Conservation (phyloP, 2,113 vertebrate genomes). For the Brienomyrus brachyistius region DNA sequence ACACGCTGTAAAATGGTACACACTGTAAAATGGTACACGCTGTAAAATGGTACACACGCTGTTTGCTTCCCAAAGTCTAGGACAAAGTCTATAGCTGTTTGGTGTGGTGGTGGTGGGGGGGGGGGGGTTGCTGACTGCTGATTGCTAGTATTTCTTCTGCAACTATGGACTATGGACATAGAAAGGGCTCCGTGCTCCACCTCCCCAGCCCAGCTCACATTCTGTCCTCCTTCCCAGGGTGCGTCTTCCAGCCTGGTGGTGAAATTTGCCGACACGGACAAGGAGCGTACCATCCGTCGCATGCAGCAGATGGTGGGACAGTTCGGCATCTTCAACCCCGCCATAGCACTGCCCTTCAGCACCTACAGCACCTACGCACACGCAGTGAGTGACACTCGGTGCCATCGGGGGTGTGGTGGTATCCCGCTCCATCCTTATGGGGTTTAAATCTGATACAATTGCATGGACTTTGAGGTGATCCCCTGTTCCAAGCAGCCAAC, state of each 20-base stretch:
- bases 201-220: slow-evolving; percentile 26
- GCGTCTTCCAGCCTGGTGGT: slow-evolving; percentile 98
- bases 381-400: slow-evolving; percentile 53
- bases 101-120: not conserved
- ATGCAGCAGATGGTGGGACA: slow-evolving; percentile 99
- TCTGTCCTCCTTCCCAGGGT: slow-evolving; percentile 65
- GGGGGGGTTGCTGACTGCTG: not conserved
- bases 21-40: not conserved
- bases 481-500: not conserved
- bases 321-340: slow-evolving; percentile 94
- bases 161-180: not conserved
- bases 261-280: slow-evolving; percentile 98
- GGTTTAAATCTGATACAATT: not conserved
- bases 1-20: not conserved
- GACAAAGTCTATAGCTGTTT: not conserved
- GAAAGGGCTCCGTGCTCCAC: not conserved
- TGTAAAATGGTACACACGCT: not conserved
- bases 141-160: not conserved
- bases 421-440: not conserved
- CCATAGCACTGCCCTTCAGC: slow-evolving; percentile 92
- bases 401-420: not conserved
- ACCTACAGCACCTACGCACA: slow-evolving; percentile 97
- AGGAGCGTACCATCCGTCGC: slow-evolving; percentile 90
- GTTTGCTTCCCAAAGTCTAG: not conserved
- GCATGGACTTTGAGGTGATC: not conserved